phyloP scores from a whole-genome alignment of 64 coral and sea anemone genomes.

The Porites australiensis region DNA sequence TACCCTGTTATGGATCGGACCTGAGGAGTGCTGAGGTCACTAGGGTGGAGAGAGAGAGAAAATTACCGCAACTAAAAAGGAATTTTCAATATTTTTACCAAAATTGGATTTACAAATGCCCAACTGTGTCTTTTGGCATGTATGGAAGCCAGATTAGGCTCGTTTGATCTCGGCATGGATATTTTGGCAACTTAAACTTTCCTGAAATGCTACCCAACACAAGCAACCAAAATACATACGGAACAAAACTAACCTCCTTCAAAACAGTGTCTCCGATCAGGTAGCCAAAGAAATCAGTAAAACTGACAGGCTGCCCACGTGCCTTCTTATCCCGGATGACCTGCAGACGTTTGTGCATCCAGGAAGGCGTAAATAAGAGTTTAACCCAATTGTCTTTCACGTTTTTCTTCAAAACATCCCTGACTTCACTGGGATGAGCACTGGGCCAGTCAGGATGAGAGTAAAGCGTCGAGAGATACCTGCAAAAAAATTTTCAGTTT shows the following conservation, averaged over 20 bases:
- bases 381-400: constrained; percentile 34
- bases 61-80: too few relatives aligned
- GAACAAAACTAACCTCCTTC: constrained; percentile 48
- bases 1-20: too few relatives aligned
- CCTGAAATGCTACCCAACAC: too few relatives aligned
- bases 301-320: constrained; percentile 58
- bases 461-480: constrained; percentile 79
- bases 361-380: constrained; percentile 37
- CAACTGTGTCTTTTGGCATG: too few relatives aligned
- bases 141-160: too few relatives aligned
- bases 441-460: constrained; percentile 73
- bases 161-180: neutral
- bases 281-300: constrained; percentile 62
- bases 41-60: too few relatives aligned
- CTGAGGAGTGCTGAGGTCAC: too few relatives aligned
- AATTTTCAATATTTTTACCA: too few relatives aligned
- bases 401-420: constrained; percentile 61
- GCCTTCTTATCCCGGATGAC: constrained; percentile 55
- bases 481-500: neutral
- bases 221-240: too few relatives aligned
- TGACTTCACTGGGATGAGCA: constrained; percentile 34
- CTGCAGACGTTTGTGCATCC: constrained; percentile 66
- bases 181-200: too few relatives aligned
- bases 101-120: too few relatives aligned
- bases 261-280: constrained; percentile 73